phyloP scores from a whole-genome alignment of 1,140 invertebrate genomes.

The Lordiphosa collinella region DNA sequence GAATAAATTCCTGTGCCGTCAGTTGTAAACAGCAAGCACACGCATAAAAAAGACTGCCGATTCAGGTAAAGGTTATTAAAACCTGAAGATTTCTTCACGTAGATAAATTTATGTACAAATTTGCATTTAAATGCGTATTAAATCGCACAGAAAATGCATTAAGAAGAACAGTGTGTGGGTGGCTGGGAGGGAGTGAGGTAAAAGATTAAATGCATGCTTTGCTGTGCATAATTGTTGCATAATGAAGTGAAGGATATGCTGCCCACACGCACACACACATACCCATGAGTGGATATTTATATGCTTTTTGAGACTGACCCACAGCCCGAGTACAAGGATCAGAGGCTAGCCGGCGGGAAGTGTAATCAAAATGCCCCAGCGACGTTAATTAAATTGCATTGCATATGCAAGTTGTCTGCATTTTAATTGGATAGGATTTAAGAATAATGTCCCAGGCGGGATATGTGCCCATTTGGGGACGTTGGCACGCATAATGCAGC shows the following conservation, averaged over 20 bases:
- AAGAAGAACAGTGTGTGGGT: not conserved
- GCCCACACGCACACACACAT: conserved; percentile 25
- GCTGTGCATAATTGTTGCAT: conserved; percentile 76
- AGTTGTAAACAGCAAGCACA: too few relatives aligned
- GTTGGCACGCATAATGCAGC: conserved; percentile 58
- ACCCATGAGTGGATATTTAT: conserved; percentile 63
- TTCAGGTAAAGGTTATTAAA: conserved; percentile 64
- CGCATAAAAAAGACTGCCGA: not conserved
- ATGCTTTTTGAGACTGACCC: conserved; percentile 53
- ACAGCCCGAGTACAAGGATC: conserved; percentile 13
- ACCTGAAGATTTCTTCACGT: conserved; percentile 73
- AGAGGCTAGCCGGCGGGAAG: conserved; percentile 25
- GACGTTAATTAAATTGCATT: conserved; percentile 77
- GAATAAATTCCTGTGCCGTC: not conserved
- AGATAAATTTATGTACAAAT: conserved; percentile 69
- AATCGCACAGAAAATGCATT: conserved; percentile 68
- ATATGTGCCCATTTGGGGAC: conserved; percentile 2
- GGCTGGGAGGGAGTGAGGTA: conserved; percentile 7
- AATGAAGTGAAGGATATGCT: conserved; percentile 75
- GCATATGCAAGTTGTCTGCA: conserved; percentile 73
- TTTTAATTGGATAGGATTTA: conserved; percentile 77
- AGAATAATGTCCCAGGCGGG: conserved; percentile 70
- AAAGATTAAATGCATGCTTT: conserved; percentile 78
- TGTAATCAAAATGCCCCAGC: conserved; percentile 58
- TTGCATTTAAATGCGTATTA: conserved; percentile 75